Base-by-base conservation (phyloP, 2,113 vertebrate species). In the Numenius arquata region DNA sequence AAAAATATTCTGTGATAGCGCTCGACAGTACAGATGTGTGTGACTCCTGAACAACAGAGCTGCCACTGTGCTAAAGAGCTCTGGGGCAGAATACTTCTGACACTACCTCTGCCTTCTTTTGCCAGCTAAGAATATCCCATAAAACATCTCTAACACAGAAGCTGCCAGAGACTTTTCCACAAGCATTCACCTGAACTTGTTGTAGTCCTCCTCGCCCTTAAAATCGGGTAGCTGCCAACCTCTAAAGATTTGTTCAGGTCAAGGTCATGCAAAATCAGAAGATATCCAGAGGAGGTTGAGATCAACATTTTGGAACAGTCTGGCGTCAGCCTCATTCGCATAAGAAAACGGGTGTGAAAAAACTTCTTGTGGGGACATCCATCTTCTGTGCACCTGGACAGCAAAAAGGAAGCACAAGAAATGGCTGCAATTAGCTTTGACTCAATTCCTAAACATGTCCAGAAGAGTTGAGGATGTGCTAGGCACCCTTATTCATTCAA, bases 301-400 rank as follows among this genome's bases (percentile, higher is more conserved):
- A 99, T 99, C 83, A 99, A 97, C 99, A 99, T 99, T 98, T 99
- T 99, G 86, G 99, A 99, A 97, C 99, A 99, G 98, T 99, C 99
- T 71, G 99, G 99, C 0, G 99, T 99, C 97, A 99, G 98, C 50
- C 99, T 99, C 99, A 99, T 99, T 62, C 99, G 95, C 99, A 99
- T 99, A 59, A 99, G 98, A 91, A 99, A 99, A 77, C 99, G 99
- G 1, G 99, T 99, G 97, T 99, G 99, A 98, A 99, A 99, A 96
- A 99, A 99, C 98, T 99, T 99, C 95, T 99, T 99, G 97, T 99
- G 99, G 13, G 99, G 99, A 97, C 99, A 99, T 38, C 99, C 99
- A 40, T 99, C 99, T 96, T 99, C 99, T 41, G 99, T 99, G 93
- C 99, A 99, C 97, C 99, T 99, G 97, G 17, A 85, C 34, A 91